Percentiles rank a stretch among this genome's conserved stretches.
These are phyloP conservation scores for Hemibagrus guttatus DNA, from an alignment of 2,797 vertebrate species.

Conservation along the genomic window DNA sequence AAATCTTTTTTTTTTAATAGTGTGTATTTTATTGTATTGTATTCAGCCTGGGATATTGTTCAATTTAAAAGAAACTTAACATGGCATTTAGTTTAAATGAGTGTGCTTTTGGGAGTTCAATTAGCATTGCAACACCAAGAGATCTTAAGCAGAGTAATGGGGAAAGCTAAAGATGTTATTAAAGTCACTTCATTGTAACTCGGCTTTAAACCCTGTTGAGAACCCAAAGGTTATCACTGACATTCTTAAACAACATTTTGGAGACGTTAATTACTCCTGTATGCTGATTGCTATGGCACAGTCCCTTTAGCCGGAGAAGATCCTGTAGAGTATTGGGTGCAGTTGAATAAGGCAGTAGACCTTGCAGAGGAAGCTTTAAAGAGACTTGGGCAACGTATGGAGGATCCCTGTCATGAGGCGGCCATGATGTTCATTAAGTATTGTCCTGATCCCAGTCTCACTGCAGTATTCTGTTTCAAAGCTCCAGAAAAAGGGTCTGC, in stretches of 20 bases:
- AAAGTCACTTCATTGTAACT: slow-evolving; percentile 40
- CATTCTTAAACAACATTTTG: slow-evolving; percentile 45
- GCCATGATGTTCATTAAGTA: too few relatives aligned
- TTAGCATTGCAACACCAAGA: slow-evolving; percentile 22
- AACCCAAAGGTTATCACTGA: slow-evolving; percentile 33
- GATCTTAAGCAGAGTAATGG: slow-evolving; percentile 48
- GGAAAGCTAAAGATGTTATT: slow-evolving; percentile 46
- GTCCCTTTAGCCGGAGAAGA: neutral
- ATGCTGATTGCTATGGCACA: neutral
- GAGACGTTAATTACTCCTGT: slow-evolving; percentile 20
- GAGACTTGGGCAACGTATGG: too few relatives aligned
- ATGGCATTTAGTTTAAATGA: too few relatives aligned
- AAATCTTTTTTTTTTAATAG: too few relatives aligned
- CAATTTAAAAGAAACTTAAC: too few relatives aligned
- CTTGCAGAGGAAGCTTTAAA: too few relatives aligned
- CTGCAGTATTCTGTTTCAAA: too few relatives aligned
- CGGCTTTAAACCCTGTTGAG: slow-evolving; percentile 13
- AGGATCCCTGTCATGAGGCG: neutral
- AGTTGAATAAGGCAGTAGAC: neutral
- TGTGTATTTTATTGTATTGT: too few relatives aligned
- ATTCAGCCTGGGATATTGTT: too few relatives aligned
- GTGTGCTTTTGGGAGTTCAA: too few relatives aligned
- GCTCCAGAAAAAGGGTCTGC: too few relatives aligned
- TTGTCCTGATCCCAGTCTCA: neutral
- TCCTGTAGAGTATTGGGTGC: too few relatives aligned